phyloP scores from a whole-genome alignment of 2,113 vertebrate species.

The Rhea americana region DNA sequence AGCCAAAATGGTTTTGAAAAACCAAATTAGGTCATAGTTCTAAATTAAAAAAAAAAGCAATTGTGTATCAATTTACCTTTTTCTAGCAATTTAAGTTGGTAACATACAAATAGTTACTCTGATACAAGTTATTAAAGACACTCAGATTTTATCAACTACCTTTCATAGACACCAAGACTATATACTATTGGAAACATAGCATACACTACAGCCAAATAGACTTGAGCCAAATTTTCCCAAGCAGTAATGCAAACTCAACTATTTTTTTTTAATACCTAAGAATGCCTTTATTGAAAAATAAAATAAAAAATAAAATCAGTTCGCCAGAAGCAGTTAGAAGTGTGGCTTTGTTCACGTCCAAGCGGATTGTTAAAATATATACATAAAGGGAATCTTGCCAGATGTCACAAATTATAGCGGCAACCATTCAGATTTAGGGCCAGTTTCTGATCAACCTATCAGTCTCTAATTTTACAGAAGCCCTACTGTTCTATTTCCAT shows the following conservation, averaged over 20 bases:
- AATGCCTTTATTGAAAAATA: conserved; percentile 84
- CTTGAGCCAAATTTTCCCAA: conserved; percentile 85
- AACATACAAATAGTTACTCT: conserved; percentile 94
- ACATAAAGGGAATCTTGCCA: conserved; percentile 92
- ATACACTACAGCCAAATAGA: conserved; percentile 91
- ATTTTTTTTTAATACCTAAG: conserved; percentile 79
- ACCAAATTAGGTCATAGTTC: conserved; percentile 84
- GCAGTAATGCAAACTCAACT: conserved; percentile 86
- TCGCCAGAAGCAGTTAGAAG: conserved; percentile 93
- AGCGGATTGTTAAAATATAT: conserved; percentile 96
- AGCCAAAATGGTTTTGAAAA: conserved; percentile 93
- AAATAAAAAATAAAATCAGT: conserved; percentile 89
- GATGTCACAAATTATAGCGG: conserved; percentile 93
- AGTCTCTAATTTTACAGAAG: conserved; percentile 89
- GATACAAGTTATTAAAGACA: conserved; percentile 91
- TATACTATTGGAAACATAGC: conserved; percentile 89
- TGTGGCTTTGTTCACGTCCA: conserved; percentile 90
- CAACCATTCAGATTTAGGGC: conserved; percentile 88
- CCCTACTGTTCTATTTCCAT: conserved; percentile 96
- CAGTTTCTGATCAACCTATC: conserved; percentile 87
- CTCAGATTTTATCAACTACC: conserved; percentile 85
- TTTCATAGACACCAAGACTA: conserved; percentile 92
- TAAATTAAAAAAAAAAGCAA: conserved; percentile 82
- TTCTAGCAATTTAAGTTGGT: conserved; percentile 88
- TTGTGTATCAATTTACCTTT: conserved; percentile 85